phyloP scores from a whole-genome alignment of 2,888 invertebrate species.

The Acronicta aceris region DNA sequence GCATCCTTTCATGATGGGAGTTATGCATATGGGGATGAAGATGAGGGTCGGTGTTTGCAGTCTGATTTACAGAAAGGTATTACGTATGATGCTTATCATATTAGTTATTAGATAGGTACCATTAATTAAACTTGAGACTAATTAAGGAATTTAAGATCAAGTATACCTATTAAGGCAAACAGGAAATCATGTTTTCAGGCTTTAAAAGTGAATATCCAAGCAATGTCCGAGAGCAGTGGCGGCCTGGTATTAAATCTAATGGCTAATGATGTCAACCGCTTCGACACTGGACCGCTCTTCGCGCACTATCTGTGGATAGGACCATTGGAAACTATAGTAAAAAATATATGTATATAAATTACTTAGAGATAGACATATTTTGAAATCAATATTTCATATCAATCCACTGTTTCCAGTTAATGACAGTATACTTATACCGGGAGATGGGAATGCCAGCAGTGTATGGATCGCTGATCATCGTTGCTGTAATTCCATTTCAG shows the following conservation, averaged over 20 bases:
- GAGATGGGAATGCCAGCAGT: conserved; percentile 87
- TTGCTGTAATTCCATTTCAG: conserved; percentile 86
- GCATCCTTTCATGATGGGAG: conserved; percentile 92
- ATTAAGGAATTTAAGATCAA: too few species aligned
- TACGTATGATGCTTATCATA: too few species aligned
- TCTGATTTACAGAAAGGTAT: conserved; percentile 95
- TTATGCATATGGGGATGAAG: conserved; percentile 94
- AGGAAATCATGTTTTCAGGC: conserved; percentile 66
- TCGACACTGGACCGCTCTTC: conserved; percentile 92
- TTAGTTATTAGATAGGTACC: too few species aligned
- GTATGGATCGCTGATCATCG: conserved; percentile 84
- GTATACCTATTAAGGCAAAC: too few species aligned
- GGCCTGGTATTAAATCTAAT: conserved; percentile 90
- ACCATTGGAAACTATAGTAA: conserved; percentile 91
- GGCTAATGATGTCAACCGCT: conserved; percentile 94
- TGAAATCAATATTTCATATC: too few species aligned
- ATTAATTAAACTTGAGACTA: too few species aligned
- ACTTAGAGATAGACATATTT: too few species aligned
- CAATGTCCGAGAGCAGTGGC: conserved; percentile 79
- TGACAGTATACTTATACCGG: conserved; percentile 86
- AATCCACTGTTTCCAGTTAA: conserved; percentile 67
- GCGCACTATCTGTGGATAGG: conserved; percentile 94
- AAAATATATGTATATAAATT: conserved; percentile 1
- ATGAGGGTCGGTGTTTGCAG: conserved; percentile 95
- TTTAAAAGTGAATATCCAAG: conserved; percentile 80